Base-by-base conservation (phyloP, 1,140 invertebrate species). In the Sycophaga agraensis region DNA sequence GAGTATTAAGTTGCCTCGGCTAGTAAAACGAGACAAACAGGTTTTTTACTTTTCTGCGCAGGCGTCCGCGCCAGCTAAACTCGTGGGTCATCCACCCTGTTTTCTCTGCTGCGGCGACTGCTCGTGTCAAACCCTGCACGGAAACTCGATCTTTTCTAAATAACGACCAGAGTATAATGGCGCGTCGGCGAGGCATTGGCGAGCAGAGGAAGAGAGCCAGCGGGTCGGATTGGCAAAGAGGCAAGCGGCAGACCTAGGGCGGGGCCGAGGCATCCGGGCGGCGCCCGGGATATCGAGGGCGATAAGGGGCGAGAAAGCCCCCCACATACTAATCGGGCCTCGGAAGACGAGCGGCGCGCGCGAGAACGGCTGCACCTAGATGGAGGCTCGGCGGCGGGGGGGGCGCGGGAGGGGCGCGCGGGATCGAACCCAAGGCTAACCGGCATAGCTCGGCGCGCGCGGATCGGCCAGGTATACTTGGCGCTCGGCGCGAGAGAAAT, bases 401-500 rank as follows among this genome's bases (percentile, higher is more conserved):
- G 26, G 24, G 26, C 4, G 16, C 19, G 19, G 35, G 50, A 24
- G 31, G 28, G 16, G 55, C 48, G 62, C 62, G 63, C 40, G 70
- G 73, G 68, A 74, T 73, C 68, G 69, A 72, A 75, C 74, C 77
- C 76, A 78, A 78, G 76, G 76, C 77, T 75, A 77, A 78, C 76
- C 68, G 67, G 74, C 68, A 68, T 64, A 58, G 60, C 66, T 66
- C 26, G 43, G 39, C 40, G 37, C 59, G 21, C 40, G 26, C n/a
- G 24, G 24, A 45, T 54, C 39, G 43, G 43, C 26, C 9, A 51
- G 26, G 17, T 17, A n/a, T n/a, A n/a, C n/a, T n/a, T n/a, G n/a
- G 37, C 46, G 35, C 50, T 49, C 24, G 11, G 21, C 1, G 19
- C 11, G 49, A 34, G 39, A 53, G 40, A 60, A 46, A 53, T 42